Evolutionary conservation across 2,888 invertebrate genomes (phyloP).

Genomic region (Pantelozetes paolii): DNA sequence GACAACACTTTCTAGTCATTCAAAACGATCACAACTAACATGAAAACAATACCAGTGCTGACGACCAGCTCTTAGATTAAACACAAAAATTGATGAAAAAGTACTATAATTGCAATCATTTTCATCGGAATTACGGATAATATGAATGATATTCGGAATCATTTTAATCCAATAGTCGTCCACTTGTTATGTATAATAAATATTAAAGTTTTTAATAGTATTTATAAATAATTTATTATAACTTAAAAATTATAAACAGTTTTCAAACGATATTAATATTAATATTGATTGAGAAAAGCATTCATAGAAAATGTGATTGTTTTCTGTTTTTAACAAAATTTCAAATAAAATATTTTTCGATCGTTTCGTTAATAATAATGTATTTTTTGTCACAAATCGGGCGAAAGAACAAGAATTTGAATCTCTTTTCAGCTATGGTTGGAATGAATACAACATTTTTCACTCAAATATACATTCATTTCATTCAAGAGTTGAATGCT

Average conservation of each 20-base stretch:
- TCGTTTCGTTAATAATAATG: neutral
- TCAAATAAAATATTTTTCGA: neutral
- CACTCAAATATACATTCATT: too few species aligned
- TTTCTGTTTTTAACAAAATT: neutral
- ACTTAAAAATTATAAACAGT: neutral
- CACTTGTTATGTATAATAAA: slow-evolving; percentile 17
- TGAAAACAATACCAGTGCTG: neutral
- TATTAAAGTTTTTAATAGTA: slow-evolving; percentile 6
- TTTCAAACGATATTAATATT: too few species aligned
- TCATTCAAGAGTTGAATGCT: too few species aligned
- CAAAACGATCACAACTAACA: neutral
- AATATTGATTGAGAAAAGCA: neutral
- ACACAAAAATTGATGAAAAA: neutral
- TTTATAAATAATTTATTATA: neutral
- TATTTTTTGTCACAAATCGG: neutral
- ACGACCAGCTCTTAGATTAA: neutral
- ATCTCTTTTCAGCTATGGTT: too few species aligned
- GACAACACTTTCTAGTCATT: slow-evolving; percentile 20
- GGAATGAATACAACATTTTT: too few species aligned
- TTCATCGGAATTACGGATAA: neutral
- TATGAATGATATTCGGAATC: neutral
- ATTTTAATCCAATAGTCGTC: neutral
- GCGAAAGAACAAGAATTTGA: neutral
- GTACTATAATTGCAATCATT: neutral
- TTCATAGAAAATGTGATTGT: neutral